Conservation (phyloP, 2,888 invertebrate genomes). For the Drosophila flavopinicola region DNA sequence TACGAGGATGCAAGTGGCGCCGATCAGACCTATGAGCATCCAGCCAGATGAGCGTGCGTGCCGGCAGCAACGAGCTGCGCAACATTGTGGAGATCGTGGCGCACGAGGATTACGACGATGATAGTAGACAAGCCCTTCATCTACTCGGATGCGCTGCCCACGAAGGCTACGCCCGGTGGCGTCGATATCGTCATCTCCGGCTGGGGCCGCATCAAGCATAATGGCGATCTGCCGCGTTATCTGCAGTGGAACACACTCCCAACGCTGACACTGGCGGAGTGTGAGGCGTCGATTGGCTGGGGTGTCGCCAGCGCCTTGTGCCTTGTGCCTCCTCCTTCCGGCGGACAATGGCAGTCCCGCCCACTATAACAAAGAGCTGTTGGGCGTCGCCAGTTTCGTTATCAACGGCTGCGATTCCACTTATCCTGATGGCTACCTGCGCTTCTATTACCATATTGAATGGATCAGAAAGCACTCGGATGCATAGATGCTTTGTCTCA, state of each 20-base stretch:
- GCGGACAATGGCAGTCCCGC: constrained; percentile 76
- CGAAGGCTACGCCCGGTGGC: constrained; percentile 55
- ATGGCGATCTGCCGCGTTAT: constrained; percentile 66
- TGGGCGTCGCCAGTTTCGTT: constrained; percentile 75
- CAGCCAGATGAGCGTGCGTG: constrained; percentile 49
- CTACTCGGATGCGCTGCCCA: constrained; percentile 64
- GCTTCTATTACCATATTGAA: constrained; percentile 60
- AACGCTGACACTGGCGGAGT: constrained; percentile 37
- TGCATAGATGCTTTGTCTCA: too few species aligned
- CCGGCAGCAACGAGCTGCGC: constrained; percentile 69
- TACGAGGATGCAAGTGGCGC: background rate
- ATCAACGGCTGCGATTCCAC: constrained; percentile 62
- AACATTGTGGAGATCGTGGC: constrained; percentile 49
- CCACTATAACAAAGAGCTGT: constrained; percentile 64
- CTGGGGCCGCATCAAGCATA: constrained; percentile 70
- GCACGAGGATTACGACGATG: constrained; percentile 67
- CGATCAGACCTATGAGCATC: constrained; percentile 11
- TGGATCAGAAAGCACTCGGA: constrained; percentile 72
- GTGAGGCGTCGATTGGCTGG: constrained; percentile 13
- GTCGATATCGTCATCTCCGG: constrained; percentile 71
- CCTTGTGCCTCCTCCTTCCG: constrained; percentile 62
- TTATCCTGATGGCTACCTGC: constrained; percentile 81
- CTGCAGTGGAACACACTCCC: constrained; percentile 73
- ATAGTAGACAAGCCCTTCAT: constrained; percentile 64
- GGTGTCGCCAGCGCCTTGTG: constrained; percentile 42